Base-by-base conservation (phyloP, 2,888 invertebrate genomes). In the Stegophylla sp. region DNA sequence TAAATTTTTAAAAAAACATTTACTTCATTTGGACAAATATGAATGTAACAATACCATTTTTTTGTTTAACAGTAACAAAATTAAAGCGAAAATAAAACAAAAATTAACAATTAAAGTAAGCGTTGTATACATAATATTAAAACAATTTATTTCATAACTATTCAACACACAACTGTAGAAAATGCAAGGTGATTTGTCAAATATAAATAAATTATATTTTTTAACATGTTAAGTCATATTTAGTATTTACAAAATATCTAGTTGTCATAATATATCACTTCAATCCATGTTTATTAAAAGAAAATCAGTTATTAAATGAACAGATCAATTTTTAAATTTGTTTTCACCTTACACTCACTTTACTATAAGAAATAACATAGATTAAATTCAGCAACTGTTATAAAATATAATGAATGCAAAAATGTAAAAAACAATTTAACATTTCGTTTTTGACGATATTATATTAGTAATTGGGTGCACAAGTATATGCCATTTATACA, bases 51-150 rank as follows among this genome's bases (percentile, higher is more conserved):
- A 75, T 41, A 41, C 51, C 64, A 63, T 74, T 63, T 45, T 48
- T 20, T 12, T 45, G 48, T 63, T 34, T 15, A 75, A 53, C 64
- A 75, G 75, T 75, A 75, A 75, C 75, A 75, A 66, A n/a, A n/a
- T n/a, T n/a, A n/a, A 75, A 75, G 23, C 41, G 34, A 53, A 73
- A 61, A 61, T 61, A 61, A 23, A 61, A 73, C 59, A 72, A 73
- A 72, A 61, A 17, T 73, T 59, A 73, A 73, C 73, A 61, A 73
- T 45, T n/a, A 48, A 51, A 51, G 28, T 73, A 73, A 73, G 43
- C 59, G 17, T 43, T 73, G 73, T 73, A 73, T 45, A 61, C 10
- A 59, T 69, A 69, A 28, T 51, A 51, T 28, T 51, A 45, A 56
- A 73, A 73, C 26, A 59, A 41, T n/a, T 43, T 43, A 41, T n/a